Conservation (phyloP, 2,797 vertebrate genomes). For the Propithecus perrieri region DNA sequence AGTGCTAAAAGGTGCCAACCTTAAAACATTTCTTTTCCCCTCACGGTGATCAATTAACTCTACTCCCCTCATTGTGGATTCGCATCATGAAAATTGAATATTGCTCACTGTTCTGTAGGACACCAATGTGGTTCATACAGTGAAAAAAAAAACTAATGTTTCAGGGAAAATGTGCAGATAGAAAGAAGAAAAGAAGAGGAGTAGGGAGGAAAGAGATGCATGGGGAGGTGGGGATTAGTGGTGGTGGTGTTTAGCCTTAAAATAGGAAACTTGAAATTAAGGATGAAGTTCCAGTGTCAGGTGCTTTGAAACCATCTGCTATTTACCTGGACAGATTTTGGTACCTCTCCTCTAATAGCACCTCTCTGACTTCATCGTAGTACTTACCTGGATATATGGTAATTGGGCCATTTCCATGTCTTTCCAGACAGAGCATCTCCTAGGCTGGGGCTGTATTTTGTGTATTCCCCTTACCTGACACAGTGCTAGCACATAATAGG, state of each 20-base stretch:
- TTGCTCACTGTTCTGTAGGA: not conserved
- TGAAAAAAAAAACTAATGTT: not conserved
- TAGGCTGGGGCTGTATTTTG: not conserved
- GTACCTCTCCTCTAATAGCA: rapidly evolving
- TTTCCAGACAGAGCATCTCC: not conserved
- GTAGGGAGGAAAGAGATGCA: not conserved
- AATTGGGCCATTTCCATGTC: not conserved
- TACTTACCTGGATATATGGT: not conserved
- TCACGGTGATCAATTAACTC: not conserved
- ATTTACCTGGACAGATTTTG: not conserved
- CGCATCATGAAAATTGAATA: not conserved
- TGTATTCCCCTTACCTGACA: not conserved
- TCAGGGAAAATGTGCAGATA: not conserved
- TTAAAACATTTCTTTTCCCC: not conserved
- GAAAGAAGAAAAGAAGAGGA: not conserved
- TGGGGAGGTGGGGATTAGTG: not conserved
- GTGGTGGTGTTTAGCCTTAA: not conserved
- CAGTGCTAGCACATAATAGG: not conserved
- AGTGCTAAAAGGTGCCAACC: not conserved
- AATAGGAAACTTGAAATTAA: not conserved
- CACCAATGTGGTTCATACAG: not conserved
- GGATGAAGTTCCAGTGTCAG: no score
- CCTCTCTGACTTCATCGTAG: not conserved
- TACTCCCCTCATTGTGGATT: not conserved
- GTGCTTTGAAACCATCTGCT: not conserved